Base-by-base conservation (phyloP, 1,140 invertebrate genomes). In the Rhagoletis pomonella region DNA sequence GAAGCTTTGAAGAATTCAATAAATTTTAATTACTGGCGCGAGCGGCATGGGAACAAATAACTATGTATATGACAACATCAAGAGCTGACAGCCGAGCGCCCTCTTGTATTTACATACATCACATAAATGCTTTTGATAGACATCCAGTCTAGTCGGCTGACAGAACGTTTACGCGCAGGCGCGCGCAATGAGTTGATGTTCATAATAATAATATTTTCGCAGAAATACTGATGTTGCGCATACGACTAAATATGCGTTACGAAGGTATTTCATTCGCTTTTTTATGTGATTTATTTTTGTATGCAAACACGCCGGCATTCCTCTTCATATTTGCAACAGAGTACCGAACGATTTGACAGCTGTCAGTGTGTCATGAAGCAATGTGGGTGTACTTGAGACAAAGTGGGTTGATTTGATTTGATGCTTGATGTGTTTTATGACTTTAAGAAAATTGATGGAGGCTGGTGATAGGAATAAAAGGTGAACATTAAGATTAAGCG, bases 1-100 rank as follows among this genome's bases (percentile, higher is more conserved):
- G 7, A 50, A 55, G 3, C n/a, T 81, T 81, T 58, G 1, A 81
- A 81, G 73, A 81, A 81, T 81, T 81, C 73, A 81, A 81, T 81
- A 81, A 50, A 55, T 55, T 81, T 81, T 81, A 81, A 81, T 81
- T 81, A 81, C 47, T n/a, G 19, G 73, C 73, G 47, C 47, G 19
- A 17, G 47, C 39, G 47, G 73, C 47, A 39, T 73, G 44, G n/a
- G 6, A 55, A 81, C 9, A 55, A 81, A 55, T 29, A 29, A 29
- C 29, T 29, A 29, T 29, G 29, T 29, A 29, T 47, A 42, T 12
- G 42, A 55, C 73, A 81, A 81, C 73, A 81, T 44, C 73, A 55
- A 55, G 29, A 4, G 47, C n/a, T 6, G 39, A 50, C 73, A 19
- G 9, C 47, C 9, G 73, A 55, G 73, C 73, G 17, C n/a, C 44